Evolutionary conservation across 2,888 invertebrate genomes (phyloP).

Genomic region (Cephus pygmeus): DNA sequence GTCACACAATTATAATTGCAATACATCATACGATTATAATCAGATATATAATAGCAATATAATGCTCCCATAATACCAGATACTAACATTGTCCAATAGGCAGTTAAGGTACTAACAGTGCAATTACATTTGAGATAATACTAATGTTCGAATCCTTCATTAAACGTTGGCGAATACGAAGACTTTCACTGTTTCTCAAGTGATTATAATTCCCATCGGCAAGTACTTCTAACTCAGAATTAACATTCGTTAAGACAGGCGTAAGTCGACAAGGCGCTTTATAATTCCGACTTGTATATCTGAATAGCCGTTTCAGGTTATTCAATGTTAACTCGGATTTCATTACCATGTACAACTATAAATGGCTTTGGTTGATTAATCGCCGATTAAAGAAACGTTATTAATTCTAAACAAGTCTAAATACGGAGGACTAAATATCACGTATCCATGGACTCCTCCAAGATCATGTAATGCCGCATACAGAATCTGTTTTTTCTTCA

Average conservation of each 20-base stretch:
- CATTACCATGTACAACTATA: not conserved
- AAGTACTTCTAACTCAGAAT: not conserved
- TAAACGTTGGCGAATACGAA: not conserved
- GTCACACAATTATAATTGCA: not conserved
- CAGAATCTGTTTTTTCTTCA: not conserved
- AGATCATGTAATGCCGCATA: not conserved
- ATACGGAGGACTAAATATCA: not conserved
- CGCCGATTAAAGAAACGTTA: not conserved
- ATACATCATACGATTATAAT: not conserved
- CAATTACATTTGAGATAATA: not conserved
- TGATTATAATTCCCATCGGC: not conserved
- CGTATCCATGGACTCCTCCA: not conserved
- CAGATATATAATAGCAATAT: not conserved
- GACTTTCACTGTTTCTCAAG: not conserved
- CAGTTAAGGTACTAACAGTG: not conserved
- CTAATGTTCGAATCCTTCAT: not conserved
- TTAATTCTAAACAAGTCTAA: not conserved
- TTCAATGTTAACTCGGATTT: not conserved
- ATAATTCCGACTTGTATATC: not conserved
- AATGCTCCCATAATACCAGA: not conserved
- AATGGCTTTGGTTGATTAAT: not conserved
- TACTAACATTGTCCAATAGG: not conserved
- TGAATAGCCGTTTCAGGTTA: not conserved
- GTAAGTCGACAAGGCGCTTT: not conserved
- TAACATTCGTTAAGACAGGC: not conserved